A percentile compares a stretch with the other conserved stretches of the same genome.
These are phyloP conservation scores for Solenopsis invicta DNA, from an alignment of 1,140 invertebrate genomes.

Conservation along the genomic window DNA sequence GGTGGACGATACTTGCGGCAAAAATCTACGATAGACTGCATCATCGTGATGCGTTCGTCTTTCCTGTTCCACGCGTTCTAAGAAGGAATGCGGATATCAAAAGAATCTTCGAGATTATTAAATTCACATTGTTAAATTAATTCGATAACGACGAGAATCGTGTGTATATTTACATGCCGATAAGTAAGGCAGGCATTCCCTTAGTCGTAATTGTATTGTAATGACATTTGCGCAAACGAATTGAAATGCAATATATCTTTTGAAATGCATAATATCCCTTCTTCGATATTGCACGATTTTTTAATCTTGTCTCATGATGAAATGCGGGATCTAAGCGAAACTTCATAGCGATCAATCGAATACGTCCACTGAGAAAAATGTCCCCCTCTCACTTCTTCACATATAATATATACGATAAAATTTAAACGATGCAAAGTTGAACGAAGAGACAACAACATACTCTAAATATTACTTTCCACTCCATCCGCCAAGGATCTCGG, in stretches of 20 bases:
- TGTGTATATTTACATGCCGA: constrained; percentile 1
- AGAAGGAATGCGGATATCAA: not conserved
- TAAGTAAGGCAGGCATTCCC: constrained; percentile 22
- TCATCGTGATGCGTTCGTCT: not conserved
- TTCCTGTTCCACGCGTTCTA: not conserved
- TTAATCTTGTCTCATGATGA: not conserved
- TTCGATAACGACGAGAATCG: constrained; percentile 17
- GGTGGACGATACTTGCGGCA: constrained; percentile 26
- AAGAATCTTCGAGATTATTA: constrained; percentile 9
- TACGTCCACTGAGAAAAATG: constrained; percentile 11
- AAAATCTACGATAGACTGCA: not conserved
- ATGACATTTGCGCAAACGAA: constrained; percentile 28
- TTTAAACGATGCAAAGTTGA: constrained; percentile 75
- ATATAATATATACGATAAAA: constrained; percentile 74
- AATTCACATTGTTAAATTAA: constrained; percentile 20
- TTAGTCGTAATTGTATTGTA: not conserved
- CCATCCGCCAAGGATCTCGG: constrained; percentile 49
- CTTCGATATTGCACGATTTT: constrained; percentile 1
- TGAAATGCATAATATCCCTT: not conserved
- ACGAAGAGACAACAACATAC: constrained; percentile 74
- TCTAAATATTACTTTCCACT: constrained; percentile 70
- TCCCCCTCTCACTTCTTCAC: constrained; percentile 4
- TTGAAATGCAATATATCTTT: not conserved
- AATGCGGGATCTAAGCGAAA: constrained; percentile 10
- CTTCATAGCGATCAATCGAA: constrained; percentile 29